Base-by-base conservation (phyloP, 2,888 invertebrate genomes). In the Gymnoscelis rufifasciata region DNA sequence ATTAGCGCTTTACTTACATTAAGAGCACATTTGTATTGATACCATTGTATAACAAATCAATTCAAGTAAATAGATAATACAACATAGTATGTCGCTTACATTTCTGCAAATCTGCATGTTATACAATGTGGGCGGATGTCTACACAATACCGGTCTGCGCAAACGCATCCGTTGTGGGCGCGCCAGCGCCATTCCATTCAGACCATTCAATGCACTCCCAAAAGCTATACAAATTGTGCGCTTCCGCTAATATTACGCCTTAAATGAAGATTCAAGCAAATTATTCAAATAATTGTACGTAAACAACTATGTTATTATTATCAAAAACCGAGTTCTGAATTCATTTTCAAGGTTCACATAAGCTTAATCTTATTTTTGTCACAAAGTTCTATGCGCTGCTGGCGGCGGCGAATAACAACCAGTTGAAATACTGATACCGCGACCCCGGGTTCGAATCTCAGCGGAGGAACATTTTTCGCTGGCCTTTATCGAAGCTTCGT, bases 401-500 rank as follows among this genome's bases (percentile, higher is more conserved):
- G 50, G 50, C 24, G 12, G 19, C 38, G 13, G 24, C 27, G 35
- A 14, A 35, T 15, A 2, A 19, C 1, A 7, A 19, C 31, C 24
- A 7, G 26, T 12, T 4, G n/a, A 0, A 27, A 24, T 11, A 12
- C 23, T 3, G 2, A n/a, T 11, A 24, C 15, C 2, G 28, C 7
- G 29, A 14, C 13, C 33, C 38, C 42, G 30, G 27, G 45, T 45
- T 50, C 45, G 27, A 38, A 24, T 44, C 44, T 38, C 1, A 24
- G 29, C 29, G 13, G 15, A 19, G 1, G 41, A 5, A 6, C 8
- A 36, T 27, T 45, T 45, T 46, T 42, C 45, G 14, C 31, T 6
- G 49, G 50, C 50, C 50, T 39, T 36, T 38, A 49, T 50, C 50
- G 50, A 50, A 50, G 50, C 50, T 50, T 38, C 42, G 42, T 50